Percentiles rank a stretch among this genome's conserved stretches.
phyloP scores from a whole-genome alignment of 2,797 vertebrate species.

The Taeniopygia guttata region DNA sequence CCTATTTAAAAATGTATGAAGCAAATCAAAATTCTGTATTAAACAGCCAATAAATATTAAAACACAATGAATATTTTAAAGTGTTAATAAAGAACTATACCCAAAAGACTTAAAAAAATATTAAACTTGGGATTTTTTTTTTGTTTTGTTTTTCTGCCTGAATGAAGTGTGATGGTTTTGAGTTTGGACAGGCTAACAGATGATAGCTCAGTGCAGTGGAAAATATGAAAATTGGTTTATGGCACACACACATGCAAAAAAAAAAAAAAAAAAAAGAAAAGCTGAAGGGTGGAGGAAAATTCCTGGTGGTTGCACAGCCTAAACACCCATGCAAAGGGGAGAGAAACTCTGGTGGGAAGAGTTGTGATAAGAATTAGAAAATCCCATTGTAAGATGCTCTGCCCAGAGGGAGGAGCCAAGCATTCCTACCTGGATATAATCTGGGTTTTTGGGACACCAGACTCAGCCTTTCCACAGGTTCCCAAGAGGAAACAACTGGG shows the following conservation, averaged over 20 bases:
- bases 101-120: background rate
- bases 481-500: too few relatives aligned
- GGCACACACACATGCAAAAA: background rate
- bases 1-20: constrained; percentile 15
- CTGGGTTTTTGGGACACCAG: too few relatives aligned
- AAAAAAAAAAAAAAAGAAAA: background rate
- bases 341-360: background rate
- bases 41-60: constrained; percentile 62
- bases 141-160: background rate
- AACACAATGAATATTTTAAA: constrained; percentile 38
- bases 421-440: too few relatives aligned
- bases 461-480: too few relatives aligned
- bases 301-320: background rate
- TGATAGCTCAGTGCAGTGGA: constrained; percentile 29
- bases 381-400: too few relatives aligned
- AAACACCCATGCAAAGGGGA: background rate
- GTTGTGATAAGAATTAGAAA: background rate
- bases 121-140: background rate
- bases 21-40: background rate
- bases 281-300: constrained; percentile 2
- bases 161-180: background rate
- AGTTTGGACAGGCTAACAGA: constrained; percentile 31
- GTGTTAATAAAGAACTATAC: background rate
- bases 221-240: constrained; percentile 33
- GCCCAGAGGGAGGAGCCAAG: too few relatives aligned